Conservation (phyloP, 2,113 vertebrate genomes). For the Brachypteracias leptosomus region DNA sequence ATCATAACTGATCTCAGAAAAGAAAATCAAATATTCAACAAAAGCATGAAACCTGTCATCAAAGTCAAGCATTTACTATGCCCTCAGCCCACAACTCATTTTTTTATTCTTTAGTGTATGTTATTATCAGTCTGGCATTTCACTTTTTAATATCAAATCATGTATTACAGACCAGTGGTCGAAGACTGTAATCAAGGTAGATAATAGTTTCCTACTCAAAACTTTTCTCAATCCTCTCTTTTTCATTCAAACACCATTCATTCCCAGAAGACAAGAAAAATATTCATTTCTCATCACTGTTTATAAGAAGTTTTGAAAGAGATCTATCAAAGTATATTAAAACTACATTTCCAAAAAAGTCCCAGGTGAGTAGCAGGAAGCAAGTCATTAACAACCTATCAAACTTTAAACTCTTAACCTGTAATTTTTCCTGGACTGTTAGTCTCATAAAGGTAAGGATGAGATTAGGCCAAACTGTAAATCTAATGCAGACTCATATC, state of each 20-base stretch:
- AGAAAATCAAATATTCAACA: neutral
- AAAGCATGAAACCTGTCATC: neutral
- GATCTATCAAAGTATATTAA: neutral
- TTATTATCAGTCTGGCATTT: neutral
- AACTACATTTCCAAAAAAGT: neutral
- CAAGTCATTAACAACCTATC: neutral
- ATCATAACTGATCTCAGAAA: neutral
- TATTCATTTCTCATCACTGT: neutral
- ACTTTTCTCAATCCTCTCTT: neutral
- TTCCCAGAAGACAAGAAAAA: neutral
- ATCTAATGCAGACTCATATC: neutral
- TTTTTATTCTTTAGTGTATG: neutral
- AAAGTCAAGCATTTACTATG: neutral
- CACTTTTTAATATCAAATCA: neutral
- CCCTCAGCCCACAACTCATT: neutral
- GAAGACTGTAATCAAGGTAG: neutral
- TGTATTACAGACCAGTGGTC: neutral
- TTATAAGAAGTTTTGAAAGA: neutral
- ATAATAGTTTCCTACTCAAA: neutral
- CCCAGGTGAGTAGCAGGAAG: neutral
- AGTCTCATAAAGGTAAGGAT: neutral
- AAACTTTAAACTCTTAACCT: neutral
- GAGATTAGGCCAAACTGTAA: neutral
- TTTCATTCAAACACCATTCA: neutral
- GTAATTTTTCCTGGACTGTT: neutral